Evolutionary conservation across 2,888 invertebrate species (phyloP).

Genomic region (Omphaloscelis lunosa): DNA sequence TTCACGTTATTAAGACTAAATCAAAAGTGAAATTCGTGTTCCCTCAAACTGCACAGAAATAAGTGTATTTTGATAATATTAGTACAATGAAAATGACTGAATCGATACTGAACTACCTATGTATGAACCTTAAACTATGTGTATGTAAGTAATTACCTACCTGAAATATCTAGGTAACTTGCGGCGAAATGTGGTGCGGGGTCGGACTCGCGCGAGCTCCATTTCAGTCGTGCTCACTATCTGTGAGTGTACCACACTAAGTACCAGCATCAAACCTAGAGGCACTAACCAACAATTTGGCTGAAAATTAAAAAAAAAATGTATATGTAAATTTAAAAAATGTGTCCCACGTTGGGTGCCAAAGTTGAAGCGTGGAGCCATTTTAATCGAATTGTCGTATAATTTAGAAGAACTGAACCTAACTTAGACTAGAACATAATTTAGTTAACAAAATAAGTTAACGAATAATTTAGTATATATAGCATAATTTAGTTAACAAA

Average conservation of each 20-base stretch:
- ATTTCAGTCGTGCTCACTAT: slow-evolving; percentile 89
- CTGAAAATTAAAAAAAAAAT: slow-evolving; percentile 70
- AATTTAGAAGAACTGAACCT: not conserved
- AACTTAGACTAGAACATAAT: too few species aligned
- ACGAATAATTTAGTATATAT: too few species aligned
- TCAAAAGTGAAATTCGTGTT: not conserved
- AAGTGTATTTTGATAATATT: not conserved
- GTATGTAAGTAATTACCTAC: slow-evolving; percentile 75
- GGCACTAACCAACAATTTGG: slow-evolving; percentile 87
- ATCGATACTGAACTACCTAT: not conserved
- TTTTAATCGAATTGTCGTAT: not conserved
- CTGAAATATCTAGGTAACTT: slow-evolving; percentile 87
- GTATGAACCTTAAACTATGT: not conserved
- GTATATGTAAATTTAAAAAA: not conserved
- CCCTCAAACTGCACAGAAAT: not conserved
- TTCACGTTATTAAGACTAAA: not conserved
- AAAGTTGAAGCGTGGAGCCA: not conserved
- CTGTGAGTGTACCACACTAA: slow-evolving; percentile 88
- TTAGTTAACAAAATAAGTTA: not conserved
- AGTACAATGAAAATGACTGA: not conserved
- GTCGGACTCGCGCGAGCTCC: slow-evolving; percentile 86
- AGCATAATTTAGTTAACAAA: not conserved
- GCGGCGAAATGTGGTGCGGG: slow-evolving; percentile 81
- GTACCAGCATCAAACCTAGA: slow-evolving; percentile 85
- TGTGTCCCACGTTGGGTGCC: slow-evolving; percentile 26